Evolutionary conservation across 2,888 invertebrate genomes (phyloP).

Genomic region (Caenorhabditis macrosperma): DNA sequence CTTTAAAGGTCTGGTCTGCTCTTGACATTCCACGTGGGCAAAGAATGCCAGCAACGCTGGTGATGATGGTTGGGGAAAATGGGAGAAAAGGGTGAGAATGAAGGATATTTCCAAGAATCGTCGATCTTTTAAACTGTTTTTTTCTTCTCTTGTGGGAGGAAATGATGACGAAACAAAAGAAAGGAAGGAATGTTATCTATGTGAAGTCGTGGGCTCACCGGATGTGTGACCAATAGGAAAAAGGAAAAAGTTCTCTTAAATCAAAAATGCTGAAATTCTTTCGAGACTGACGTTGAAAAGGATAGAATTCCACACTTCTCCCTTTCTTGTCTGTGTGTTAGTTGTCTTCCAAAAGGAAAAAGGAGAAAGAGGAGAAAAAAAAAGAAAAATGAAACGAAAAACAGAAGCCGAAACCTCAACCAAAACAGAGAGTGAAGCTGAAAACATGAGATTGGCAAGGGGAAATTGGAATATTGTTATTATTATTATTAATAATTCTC

Average conservation of each 20-base stretch:
- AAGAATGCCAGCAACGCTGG: background rate
- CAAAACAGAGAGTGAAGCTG: conserved; percentile 1
- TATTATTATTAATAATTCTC: background rate
- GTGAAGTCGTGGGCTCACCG: background rate
- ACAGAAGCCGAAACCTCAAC: conserved; percentile 2
- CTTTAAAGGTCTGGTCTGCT: conserved; percentile 1
- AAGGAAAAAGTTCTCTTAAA: no score
- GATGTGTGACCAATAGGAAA: background rate
- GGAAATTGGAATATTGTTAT: background rate
- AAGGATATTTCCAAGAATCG: background rate
- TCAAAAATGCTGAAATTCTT: background rate
- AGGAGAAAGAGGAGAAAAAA: background rate
- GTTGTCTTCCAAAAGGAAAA: background rate
- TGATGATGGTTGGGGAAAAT: background rate
- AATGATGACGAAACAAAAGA: background rate
- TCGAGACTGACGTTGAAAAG: background rate
- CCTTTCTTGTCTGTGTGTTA: background rate
- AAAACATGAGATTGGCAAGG: background rate
- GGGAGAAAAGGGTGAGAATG: background rate
- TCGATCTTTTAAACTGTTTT: background rate
- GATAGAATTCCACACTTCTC: background rate
- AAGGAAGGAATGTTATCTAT: conserved; percentile 3
- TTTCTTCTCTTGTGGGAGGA: background rate
- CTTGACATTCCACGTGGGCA: conserved; percentile 4
- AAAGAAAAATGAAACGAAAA: background rate